Conservation (phyloP, 1,140 invertebrate species). For the Anastatus disparis region DNA sequence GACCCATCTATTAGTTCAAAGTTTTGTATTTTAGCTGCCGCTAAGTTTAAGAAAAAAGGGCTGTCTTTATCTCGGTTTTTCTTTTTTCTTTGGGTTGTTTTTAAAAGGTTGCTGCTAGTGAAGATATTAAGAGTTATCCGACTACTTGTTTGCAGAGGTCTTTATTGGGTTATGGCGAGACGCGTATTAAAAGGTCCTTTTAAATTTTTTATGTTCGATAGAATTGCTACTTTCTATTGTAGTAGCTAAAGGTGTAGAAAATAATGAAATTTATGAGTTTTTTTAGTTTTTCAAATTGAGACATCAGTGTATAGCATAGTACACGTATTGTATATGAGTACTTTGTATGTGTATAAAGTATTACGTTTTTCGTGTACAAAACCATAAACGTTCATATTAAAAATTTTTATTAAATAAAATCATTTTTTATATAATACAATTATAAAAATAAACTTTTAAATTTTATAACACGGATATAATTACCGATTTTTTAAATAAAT, state of each 20-base stretch:
- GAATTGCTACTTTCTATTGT: background rate
- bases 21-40: background rate
- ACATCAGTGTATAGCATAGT: no score
- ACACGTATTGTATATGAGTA: no score
- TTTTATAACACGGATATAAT: no score
- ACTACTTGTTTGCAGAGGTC: conserved; percentile 24
- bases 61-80: background rate
- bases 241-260: background rate
- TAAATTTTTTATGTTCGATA: background rate
- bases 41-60: background rate
- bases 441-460: no score
- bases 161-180: background rate
- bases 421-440: no score
- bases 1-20: background rate
- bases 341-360: no score
- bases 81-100: background rate
- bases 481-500: no score
- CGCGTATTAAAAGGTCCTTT: conserved; percentile 16
- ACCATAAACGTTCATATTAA: no score
- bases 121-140: conserved; percentile 9
- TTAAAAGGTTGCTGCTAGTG: background rate
- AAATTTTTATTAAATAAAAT: no score
- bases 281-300: background rate
- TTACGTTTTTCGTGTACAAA: no score
- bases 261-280: conserved; percentile 1